Evolutionary conservation across 2,888 invertebrate species (phyloP).

Genomic region (Ferrisia virgata): DNA sequence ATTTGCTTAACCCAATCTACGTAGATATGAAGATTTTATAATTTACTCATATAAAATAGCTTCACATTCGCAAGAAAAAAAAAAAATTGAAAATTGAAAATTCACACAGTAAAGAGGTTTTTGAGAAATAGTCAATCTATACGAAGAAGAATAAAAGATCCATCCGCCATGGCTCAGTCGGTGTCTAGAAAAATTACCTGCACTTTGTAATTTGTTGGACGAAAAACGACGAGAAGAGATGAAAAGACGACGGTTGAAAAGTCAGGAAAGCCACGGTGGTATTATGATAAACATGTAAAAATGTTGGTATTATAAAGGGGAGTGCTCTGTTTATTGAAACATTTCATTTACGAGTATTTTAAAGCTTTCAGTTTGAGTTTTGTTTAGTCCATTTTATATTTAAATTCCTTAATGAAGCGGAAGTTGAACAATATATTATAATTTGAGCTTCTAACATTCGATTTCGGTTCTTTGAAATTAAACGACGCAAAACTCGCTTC

Average conservation of each 20-base stretch:
- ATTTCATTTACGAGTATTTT: conserved; percentile 1
- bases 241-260: not conserved
- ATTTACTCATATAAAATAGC: too few species aligned
- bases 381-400: conserved; percentile 9
- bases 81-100: too few species aligned
- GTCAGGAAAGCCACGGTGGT: not conserved
- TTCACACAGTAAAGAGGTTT: too few species aligned
- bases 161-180: not conserved
- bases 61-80: too few species aligned
- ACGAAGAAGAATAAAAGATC: not conserved
- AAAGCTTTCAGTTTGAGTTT: conserved; percentile 1
- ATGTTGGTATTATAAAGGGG: not conserved
- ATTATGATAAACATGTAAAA: not conserved
- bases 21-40: too few species aligned
- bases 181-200: not conserved
- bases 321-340: not conserved
- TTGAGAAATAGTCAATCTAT: too few species aligned
- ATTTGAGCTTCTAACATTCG: not conserved
- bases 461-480: conserved; percentile 7
- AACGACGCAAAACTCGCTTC: not conserved
- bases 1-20: too few species aligned
- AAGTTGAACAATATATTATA: conserved; percentile 14
- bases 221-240: not conserved
- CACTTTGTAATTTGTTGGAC: not conserved
- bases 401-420: conserved; percentile 10